A percentile compares a stretch with the other conserved stretches of the same genome.
Evolutionary conservation across 2,888 invertebrate species (phyloP).

Genomic region (Diarsia rubi): DNA sequence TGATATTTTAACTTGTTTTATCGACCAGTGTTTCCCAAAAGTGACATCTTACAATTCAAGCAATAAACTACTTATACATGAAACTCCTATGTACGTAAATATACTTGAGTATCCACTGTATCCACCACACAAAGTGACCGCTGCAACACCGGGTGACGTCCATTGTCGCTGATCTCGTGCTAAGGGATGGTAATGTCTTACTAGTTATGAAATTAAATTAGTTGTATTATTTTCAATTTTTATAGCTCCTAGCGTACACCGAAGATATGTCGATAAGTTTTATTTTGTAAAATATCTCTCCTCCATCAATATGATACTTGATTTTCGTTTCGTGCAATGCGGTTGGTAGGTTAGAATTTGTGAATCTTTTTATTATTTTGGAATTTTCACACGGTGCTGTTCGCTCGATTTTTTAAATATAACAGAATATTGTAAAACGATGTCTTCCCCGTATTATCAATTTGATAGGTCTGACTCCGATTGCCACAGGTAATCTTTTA

Average conservation of each 20-base stretch:
- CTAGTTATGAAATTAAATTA: conserved; percentile 91
- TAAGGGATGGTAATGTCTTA: conserved; percentile 91
- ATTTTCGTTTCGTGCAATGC: conserved; percentile 76
- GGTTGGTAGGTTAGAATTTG: conserved; percentile 73
- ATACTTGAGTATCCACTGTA: conserved; percentile 58
- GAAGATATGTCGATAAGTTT: conserved; percentile 91
- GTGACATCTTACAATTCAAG: conserved; percentile 57
- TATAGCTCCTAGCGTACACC: conserved; percentile 91
- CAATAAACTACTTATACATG: conserved; percentile 61
- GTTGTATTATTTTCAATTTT: conserved; percentile 91
- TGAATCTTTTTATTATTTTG: conserved; percentile 62
- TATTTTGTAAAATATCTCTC: conserved; percentile 90
- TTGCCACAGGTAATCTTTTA: conserved; percentile 57
- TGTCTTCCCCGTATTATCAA: conserved; percentile 86
- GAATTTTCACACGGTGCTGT: conserved; percentile 78
- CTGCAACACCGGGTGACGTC: conserved; percentile 85
- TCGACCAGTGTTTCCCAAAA: conserved; percentile 60
- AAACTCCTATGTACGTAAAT: conserved; percentile 61
- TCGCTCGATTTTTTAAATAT: conserved; percentile 68
- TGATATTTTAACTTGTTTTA: conserved; percentile 55
- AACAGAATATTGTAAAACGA: conserved; percentile 73
- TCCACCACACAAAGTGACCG: conserved; percentile 57
- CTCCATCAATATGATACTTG: conserved; percentile 90
- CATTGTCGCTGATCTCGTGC: conserved; percentile 90
- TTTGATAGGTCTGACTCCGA: conserved; percentile 74